phyloP scores from a whole-genome alignment of 92 coral and sea anemone genomes.

The Porites divaricata region DNA sequence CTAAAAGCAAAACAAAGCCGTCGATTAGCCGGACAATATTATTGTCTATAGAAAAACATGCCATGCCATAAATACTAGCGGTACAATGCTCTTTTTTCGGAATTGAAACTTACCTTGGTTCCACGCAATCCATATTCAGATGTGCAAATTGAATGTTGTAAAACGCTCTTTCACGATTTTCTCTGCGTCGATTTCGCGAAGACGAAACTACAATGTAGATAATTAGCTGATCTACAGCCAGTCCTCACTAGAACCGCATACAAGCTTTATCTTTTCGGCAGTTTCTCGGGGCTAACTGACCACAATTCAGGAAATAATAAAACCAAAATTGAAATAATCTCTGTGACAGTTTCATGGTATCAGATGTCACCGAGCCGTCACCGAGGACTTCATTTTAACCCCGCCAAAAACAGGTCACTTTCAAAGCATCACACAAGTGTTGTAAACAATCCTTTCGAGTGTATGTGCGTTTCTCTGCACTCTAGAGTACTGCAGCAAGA shows the following conservation, averaged over 20 bases:
- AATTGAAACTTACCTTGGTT: constrained; percentile 6
- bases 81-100: neutral
- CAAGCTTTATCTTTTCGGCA: neutral
- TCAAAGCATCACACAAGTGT: neutral
- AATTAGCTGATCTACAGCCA: neutral
- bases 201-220: too few relatives aligned
- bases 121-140: neutral
- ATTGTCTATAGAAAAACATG: neutral
- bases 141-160: neutral
- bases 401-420: constrained; percentile 2
- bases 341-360: constrained; percentile 2
- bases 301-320: neutral
- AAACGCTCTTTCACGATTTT: neutral
- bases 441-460: constrained; percentile 16
- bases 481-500: constrained; percentile 6
- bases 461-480: neutral
- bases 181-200: neutral
- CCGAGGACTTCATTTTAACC: neutral
- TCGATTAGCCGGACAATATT: too few relatives aligned
- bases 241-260: neutral
- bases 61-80: neutral
- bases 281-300: neutral
- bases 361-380: neutral
- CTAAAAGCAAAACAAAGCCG: neutral
- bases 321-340: neutral